A percentile compares a stretch with the other conserved stretches of the same genome.
phyloP scores from a whole-genome alignment of 2,797 vertebrate species.

The Cryptoblepharus egeriae region DNA sequence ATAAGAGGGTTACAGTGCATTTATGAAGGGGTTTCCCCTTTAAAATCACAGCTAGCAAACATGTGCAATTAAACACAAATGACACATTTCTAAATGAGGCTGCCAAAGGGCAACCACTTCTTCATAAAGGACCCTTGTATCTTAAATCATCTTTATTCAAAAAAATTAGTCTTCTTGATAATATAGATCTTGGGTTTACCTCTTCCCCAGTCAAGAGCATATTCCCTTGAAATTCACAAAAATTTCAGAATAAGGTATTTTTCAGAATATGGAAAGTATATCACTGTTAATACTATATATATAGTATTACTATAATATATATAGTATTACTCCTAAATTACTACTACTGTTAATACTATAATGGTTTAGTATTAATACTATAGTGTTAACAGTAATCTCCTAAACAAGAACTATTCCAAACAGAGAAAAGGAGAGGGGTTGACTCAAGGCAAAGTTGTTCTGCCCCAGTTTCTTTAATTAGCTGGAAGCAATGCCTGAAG shows the following conservation, averaged over 20 bases:
- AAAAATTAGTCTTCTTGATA: rapidly evolving
- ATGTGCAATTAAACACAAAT: not conserved
- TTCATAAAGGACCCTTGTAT: not conserved
- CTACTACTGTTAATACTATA: too few relatives aligned
- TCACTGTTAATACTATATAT: too few relatives aligned
- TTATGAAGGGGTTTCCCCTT: not conserved
- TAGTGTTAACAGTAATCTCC: not conserved
- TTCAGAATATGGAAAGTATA: not conserved
- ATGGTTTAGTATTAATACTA: too few relatives aligned
- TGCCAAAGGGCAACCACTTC: rapidly evolving
- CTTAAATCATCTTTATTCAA: not conserved
- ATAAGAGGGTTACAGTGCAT: not conserved
- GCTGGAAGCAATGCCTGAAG: not conserved
- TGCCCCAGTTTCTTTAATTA: not conserved
- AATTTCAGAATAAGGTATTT: not conserved
- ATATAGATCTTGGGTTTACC: not conserved
- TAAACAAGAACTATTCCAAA: not conserved
- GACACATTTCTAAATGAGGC: not conserved
- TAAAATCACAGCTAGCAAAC: not conserved
- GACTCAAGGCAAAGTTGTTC: not conserved
- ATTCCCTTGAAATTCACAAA: not conserved
- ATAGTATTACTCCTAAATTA: too few relatives aligned
- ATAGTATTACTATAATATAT: too few relatives aligned
- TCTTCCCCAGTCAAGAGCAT: not conserved
- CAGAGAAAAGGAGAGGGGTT: not conserved